phyloP scores from a whole-genome alignment of 2,797 vertebrate genomes.

The Telmatherina bonti region DNA sequence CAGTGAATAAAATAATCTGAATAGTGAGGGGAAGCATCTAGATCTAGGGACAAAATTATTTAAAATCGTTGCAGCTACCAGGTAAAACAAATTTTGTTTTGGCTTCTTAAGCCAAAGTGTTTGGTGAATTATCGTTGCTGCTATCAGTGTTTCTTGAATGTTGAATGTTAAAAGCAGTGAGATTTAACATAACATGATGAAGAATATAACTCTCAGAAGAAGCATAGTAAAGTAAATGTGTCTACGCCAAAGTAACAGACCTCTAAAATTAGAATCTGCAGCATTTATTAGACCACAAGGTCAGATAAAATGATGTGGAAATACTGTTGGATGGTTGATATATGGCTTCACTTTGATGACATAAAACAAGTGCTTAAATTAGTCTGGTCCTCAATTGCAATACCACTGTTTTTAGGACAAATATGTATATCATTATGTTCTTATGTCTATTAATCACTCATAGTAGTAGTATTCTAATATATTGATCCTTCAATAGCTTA shows the following conservation, averaged over 20 bases:
- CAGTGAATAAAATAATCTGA: background rate
- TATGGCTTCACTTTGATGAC: background rate
- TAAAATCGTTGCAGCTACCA: background rate
- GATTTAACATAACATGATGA: background rate
- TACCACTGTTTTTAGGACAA: conserved; percentile 2
- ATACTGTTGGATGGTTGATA: background rate
- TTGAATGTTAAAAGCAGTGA: background rate
- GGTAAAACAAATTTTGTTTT: background rate
- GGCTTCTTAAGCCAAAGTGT: background rate
- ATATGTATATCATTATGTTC: conserved; percentile 6
- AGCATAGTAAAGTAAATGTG: background rate
- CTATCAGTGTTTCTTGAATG: background rate
- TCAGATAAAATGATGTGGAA: conserved; percentile 31
- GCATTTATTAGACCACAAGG: conserved; percentile 12
- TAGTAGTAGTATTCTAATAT: background rate
- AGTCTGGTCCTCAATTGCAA: background rate
- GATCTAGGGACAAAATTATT: background rate
- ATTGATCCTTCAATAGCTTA: too few species aligned
- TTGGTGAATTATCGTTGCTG: background rate
- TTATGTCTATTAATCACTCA: background rate
- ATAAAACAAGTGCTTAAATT: conserved; percentile 4
- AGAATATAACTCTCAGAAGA: background rate
- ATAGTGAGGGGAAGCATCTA: background rate
- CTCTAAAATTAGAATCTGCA: conserved; percentile 13
- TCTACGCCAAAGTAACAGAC: conserved; percentile 12